Base-by-base conservation (phyloP, 2,888 invertebrate species). In the Ceratothoa steindachneri region DNA sequence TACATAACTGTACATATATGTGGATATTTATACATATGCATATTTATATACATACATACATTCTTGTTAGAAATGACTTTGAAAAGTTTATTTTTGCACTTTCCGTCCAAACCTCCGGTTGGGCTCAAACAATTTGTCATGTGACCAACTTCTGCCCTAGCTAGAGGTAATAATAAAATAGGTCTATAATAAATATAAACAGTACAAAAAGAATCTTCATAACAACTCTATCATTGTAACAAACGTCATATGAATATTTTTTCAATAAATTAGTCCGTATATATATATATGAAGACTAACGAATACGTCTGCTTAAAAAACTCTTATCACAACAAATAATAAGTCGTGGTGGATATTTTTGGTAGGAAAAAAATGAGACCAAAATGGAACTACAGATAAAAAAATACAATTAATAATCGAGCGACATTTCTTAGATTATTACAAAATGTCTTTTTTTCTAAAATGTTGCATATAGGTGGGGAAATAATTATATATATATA, bases 401-500 rank as follows among this genome's bases (percentile, higher is more conserved):
- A n/a, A n/a, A n/a, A n/a, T n/a, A n/a, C n/a, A n/a, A n/a, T n/a
- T n/a, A n/a, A n/a, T n/a, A n/a, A n/a, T n/a, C n/a, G n/a, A n/a
- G n/a, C n/a, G n/a, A n/a, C n/a, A n/a, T n/a, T 41, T 41, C 41
- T 15, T 41, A 41, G 41, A 41, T 41, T n/a, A n/a, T n/a, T 41
- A 41, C 41, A 41, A 41, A 9, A 15, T 41, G 41, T 41, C 41
- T 41, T 41, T 41, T 41, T n/a, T n/a, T n/a, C n/a, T n/a, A n/a
- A n/a, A 41, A 41, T 9, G 15, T 41, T 41, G 41, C 41, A 41
- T 41, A 9, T 41, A n/a, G n/a, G n/a, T 55, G 15, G 9, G 27
- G 1, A 60, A 60, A 60, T 22, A 60, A 60, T 60, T 2, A 24
- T 60, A 60, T 60, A 60, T 60, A 60, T 60, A 60, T 60, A 60